Conservation (phyloP, 35 echinoderm and acorn worm species). For the Amphiura filiformis region DNA sequence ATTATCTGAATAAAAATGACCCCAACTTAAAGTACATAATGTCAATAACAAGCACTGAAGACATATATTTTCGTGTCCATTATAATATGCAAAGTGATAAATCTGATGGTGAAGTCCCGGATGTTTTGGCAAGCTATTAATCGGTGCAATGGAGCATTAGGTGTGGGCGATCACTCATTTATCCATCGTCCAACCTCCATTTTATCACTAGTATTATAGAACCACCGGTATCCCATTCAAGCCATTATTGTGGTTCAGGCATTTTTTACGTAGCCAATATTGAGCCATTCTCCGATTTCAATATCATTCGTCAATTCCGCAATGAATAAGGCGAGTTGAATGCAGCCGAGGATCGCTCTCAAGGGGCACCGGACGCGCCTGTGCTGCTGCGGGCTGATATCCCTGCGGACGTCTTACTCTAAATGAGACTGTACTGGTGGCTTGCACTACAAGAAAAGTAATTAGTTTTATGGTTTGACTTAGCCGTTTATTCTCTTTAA, state of each 20-base stretch:
- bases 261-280: neutral
- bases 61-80: too few species aligned
- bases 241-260: neutral
- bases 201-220: too few species aligned
- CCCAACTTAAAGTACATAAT: too few species aligned
- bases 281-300: neutral
- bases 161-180: too few species aligned
- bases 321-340: neutral
- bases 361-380: neutral
- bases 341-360: neutral
- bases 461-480: slow-evolving; percentile 46
- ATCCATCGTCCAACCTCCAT: too few species aligned
- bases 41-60: too few species aligned
- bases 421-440: slow-evolving; percentile 26
- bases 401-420: slow-evolving; percentile 18
- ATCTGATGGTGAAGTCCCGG: too few species aligned
- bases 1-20: too few species aligned
- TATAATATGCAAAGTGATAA: too few species aligned
- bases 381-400: neutral
- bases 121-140: too few species aligned
- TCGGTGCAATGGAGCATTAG: too few species aligned
- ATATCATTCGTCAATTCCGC: neutral
- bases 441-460: slow-evolving; percentile 24
- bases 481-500: slow-evolving; percentile 41
- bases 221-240: too few species aligned